These are phyloP conservation scores for Automeris io DNA, from an alignment of 2,888 invertebrate species.

Conservation along the genomic window DNA sequence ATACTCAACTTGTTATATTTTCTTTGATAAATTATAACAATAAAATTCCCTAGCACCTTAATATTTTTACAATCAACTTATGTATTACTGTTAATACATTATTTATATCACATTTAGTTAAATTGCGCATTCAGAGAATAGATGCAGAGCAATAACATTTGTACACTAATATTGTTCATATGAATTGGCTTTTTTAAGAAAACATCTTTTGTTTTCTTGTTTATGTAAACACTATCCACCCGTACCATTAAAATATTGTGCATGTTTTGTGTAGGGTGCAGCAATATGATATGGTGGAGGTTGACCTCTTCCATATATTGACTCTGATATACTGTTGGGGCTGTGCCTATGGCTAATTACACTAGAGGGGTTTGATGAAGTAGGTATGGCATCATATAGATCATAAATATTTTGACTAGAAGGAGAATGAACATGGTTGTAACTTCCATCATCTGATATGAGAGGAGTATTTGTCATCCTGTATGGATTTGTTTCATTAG, in stretches of 20 bases:
- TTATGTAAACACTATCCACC: conserved; percentile 57
- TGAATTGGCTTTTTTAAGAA: conserved; percentile 28
- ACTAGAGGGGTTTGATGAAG: conserved; percentile 58
- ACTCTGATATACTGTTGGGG: conserved; percentile 53
- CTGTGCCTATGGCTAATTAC: conserved; percentile 58
- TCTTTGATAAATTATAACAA: conserved; percentile 11
- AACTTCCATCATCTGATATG: conserved; percentile 68
- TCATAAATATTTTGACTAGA: conserved; percentile 69
- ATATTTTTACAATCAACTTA: conserved; percentile 40
- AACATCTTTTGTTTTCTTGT: conserved; percentile 33
- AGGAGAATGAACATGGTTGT: conserved; percentile 62
- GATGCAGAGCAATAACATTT: conserved; percentile 26
- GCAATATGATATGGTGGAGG: conserved; percentile 92
- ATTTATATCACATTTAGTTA: conserved; percentile 61
- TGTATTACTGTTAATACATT: conserved; percentile 36
- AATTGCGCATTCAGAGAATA: conserved; percentile 67
- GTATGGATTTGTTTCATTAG: conserved; percentile 68
- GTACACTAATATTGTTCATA: conserved; percentile 38
- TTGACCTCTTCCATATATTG: conserved; percentile 60
- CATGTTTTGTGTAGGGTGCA: conserved; percentile 88
- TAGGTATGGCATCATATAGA: conserved; percentile 63
- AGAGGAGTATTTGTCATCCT: conserved; percentile 70
- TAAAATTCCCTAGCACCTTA: conserved; percentile 68
- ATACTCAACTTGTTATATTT: conserved; percentile 11
- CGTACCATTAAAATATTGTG: conserved; percentile 79